These are phyloP conservation scores for Drosophila pseudoobscura DNA, from an alignment of 1,140 invertebrate species.

Conservation along the genomic window DNA sequence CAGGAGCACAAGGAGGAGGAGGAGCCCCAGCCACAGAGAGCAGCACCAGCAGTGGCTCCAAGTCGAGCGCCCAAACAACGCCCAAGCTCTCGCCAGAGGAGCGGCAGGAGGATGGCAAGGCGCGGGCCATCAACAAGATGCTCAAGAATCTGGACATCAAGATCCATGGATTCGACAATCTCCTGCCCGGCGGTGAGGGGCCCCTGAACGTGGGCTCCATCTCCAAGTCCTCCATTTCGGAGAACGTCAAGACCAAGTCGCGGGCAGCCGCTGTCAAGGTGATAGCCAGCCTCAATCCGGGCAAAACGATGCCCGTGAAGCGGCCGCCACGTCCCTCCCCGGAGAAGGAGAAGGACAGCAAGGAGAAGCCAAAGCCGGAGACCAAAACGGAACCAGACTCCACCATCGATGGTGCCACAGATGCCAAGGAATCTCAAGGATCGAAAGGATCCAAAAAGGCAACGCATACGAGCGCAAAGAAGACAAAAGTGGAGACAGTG, in stretches of 20 bases:
- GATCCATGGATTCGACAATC: slow-evolving; percentile 81
- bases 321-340: slow-evolving; percentile 41
- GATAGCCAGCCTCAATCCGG: slow-evolving; percentile 69
- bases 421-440: slow-evolving; percentile 26
- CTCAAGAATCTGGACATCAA: slow-evolving; percentile 82
- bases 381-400: slow-evolving; percentile 12
- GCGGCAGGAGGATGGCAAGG: slow-evolving; percentile 73
- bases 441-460: slow-evolving; percentile 34
- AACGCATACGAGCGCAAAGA: slow-evolving; percentile 27
- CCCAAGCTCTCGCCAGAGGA: slow-evolving; percentile 51
- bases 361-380: slow-evolving; percentile 13
- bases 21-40: slow-evolving; percentile 10
- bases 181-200: slow-evolving; percentile 72
- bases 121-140: slow-evolving; percentile 81
- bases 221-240: slow-evolving; percentile 82
- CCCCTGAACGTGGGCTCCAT: slow-evolving; percentile 49
- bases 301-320: slow-evolving; percentile 47
- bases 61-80: slow-evolving; percentile 1
- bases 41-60: slow-evolving; percentile 1
- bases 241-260: slow-evolving; percentile 82
- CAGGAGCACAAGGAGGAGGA: neutral
- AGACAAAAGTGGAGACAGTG: slow-evolving; percentile 36
- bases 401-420: slow-evolving; percentile 8
- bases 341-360: slow-evolving; percentile 47
- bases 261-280: slow-evolving; percentile 79